Base-by-base conservation (phyloP, 2,888 invertebrate species). In the Agrochola lota region DNA sequence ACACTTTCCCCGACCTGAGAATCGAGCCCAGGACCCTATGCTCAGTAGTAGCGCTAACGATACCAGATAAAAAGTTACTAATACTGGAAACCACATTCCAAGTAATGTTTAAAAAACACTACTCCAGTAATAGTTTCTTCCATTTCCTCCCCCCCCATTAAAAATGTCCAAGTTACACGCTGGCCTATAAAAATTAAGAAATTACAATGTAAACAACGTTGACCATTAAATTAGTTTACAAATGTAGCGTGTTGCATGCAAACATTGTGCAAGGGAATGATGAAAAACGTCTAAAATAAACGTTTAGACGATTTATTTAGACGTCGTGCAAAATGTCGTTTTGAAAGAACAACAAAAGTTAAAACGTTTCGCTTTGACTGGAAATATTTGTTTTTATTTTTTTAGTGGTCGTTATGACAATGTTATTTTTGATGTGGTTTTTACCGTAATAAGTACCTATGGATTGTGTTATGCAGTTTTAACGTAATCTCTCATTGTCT, bases 241-340 rank as follows among this genome's bases (percentile, higher is more conserved):
- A 74, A 87, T 78, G 85, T 91, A 60, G 91, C 92, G 92, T 92
- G 92, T 84, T 52, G 81, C 92, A 92, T 92, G 92, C 92, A 83
- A 91, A 88, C 84, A 80, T 78, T 81, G 67, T 84, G 83, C 85
- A 86, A 85, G 86, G 74, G 83, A 86, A 88, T 89, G 88, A 81
- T 88, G 85, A 87, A 88, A 76, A 88, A 83, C 71, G 80, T 85
- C 81, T 85, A 84, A 88, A 88, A 87, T 77, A 86, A 82, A 87
- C 55, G 74, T 78, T 74, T 43, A 76, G 82, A 89, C 88, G 85
- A 92, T 91, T 91, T 92, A 91, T 91, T 89, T 85, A 91, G 90
- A 90, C 85, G 88, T 90, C 88, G 86, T 84, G 87, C 83, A 87
- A 86, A 90, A 90, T 87, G 88, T 89, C 81, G 81, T 87, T 84